Conservation (phyloP, 2,113 vertebrate species). For the Tachuris rubrigastra region DNA sequence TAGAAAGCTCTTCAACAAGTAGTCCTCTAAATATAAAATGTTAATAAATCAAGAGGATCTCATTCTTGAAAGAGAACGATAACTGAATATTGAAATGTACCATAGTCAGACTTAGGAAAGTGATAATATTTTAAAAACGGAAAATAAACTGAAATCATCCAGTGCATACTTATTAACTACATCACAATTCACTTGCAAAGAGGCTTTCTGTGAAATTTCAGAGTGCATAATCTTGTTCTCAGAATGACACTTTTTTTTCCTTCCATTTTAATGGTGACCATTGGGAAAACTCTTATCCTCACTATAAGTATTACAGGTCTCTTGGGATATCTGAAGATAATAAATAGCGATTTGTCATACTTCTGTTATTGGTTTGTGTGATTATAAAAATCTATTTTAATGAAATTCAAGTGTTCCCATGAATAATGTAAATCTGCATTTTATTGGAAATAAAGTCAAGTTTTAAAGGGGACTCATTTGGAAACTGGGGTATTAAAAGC, state of each 20-base stretch:
- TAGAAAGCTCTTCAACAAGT: constrained; percentile 38
- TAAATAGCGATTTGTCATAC: constrained; percentile 64
- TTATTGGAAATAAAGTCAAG: constrained; percentile 62
- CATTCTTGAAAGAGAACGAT: constrained; percentile 1
- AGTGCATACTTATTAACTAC: constrained; percentile 7
- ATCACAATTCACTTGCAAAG: constrained; percentile 30
- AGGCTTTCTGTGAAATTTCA: constrained; percentile 51
- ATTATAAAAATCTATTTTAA: constrained; percentile 70
- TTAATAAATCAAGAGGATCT: constrained; percentile 55
- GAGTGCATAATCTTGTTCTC: constrained; percentile 59
- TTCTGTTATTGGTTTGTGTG: constrained; percentile 66
- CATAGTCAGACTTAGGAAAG: background rate
- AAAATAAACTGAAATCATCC: constrained; percentile 38
- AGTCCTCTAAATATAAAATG: constrained; percentile 25
- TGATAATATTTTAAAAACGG: constrained; percentile 20
- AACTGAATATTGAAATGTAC: constrained; percentile 41
- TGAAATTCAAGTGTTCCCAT: constrained; percentile 65
- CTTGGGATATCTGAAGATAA: constrained; percentile 51
- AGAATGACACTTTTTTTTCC: constrained; percentile 12
- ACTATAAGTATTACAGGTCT: constrained; percentile 32
- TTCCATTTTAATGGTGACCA: constrained; percentile 58
- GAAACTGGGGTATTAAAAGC: constrained; percentile 47
- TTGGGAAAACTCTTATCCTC: constrained; percentile 50
- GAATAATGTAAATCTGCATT: constrained; percentile 63
- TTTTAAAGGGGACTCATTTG: constrained; percentile 55